Conservation (phyloP, 2,888 invertebrate species). For the Eristalinus aeneus region DNA sequence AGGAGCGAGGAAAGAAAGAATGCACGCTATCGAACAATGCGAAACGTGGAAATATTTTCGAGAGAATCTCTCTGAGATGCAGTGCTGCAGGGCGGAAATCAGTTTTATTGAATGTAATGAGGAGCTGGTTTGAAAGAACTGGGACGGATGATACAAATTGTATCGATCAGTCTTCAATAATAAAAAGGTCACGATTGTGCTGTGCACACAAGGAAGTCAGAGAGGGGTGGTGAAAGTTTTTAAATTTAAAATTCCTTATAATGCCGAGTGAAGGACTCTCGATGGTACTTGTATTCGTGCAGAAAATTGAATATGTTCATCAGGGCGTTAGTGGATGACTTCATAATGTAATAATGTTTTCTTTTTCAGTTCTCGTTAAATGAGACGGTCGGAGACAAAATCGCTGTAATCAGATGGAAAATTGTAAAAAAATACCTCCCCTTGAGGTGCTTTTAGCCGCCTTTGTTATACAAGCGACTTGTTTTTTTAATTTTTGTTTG, state of each 20-base stretch:
- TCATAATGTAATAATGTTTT: neutral
- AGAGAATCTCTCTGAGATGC: neutral
- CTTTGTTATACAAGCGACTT: no score
- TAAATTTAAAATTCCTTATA: neutral
- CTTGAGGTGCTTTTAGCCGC: no score
- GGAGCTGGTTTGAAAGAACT: neutral
- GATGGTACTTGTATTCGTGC: neutral
- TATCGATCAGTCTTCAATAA: neutral
- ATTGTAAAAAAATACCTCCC: neutral
- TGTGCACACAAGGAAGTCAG: neutral
- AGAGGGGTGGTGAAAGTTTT: neutral
- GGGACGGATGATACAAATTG: neutral
- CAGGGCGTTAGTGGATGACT: neutral
- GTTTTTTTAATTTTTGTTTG: no score
- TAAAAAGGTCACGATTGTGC: neutral
- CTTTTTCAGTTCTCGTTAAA: neutral
- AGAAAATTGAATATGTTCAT: neutral
- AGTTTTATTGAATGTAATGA: neutral
- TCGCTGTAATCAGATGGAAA: neutral
- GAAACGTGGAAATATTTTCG: neutral
- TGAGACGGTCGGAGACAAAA: neutral
- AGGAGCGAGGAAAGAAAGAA: neutral
- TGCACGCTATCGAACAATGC: neutral
- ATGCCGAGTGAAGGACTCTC: neutral
- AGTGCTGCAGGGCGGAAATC: neutral